phyloP scores from a whole-genome alignment of 2,113 vertebrate genomes.

The Procavia capensis region DNA sequence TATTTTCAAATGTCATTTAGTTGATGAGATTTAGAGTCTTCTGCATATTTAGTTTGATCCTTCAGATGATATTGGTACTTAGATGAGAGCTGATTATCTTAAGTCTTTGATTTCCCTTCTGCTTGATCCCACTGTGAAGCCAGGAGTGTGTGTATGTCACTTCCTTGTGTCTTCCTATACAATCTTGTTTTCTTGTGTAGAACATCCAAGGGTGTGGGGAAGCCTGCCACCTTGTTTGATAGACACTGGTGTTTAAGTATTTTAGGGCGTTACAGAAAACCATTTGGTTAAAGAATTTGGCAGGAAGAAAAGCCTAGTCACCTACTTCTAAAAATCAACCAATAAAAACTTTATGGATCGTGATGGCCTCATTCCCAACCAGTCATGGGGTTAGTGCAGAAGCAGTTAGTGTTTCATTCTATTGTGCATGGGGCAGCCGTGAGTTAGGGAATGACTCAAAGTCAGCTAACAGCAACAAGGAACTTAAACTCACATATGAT shows the following conservation, averaged over 20 bases:
- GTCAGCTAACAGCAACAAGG: not conserved
- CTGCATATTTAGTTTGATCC: constrained; percentile 66
- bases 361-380: not conserved
- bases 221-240: not conserved
- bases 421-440: not conserved
- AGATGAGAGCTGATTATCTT: constrained; percentile 63
- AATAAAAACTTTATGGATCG: not conserved
- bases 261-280: not conserved
- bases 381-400: not conserved
- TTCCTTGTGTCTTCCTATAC: not conserved
- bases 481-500: not conserved
- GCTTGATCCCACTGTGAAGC: constrained; percentile 47
- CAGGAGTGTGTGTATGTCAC: not conserved
- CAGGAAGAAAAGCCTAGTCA: not conserved
- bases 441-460: not conserved
- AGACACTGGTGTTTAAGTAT: not conserved
- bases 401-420: not conserved
- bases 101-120: constrained; percentile 55
- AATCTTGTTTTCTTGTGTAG: not conserved
- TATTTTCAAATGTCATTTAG: constrained; percentile 73
- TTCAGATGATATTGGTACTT: constrained; percentile 64
- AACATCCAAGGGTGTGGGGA: not conserved
- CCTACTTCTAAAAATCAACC: not conserved
- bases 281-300: not conserved
- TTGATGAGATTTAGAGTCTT: constrained; percentile 73